Percentiles rank a stretch among this genome's conserved stretches.
phyloP scores from a whole-genome alignment of 2,113 vertebrate species.

The Procapra przewalskii region DNA sequence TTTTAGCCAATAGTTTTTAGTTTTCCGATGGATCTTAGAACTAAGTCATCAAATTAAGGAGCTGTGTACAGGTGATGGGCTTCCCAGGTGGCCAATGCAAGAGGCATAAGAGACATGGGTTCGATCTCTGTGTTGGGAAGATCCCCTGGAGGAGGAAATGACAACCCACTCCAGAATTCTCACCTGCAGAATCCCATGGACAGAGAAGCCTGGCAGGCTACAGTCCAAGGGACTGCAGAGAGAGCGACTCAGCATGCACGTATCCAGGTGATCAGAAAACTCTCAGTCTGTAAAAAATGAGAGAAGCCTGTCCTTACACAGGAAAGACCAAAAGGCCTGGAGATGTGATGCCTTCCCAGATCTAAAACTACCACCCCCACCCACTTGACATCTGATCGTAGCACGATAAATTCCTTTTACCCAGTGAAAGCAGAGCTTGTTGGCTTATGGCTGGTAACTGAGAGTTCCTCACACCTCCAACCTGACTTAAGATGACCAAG shows the following conservation, averaged over 20 bases:
- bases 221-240: not conserved
- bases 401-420: conserved; percentile 9
- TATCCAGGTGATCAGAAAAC: not conserved
- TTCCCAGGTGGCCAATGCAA: not conserved
- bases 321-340: not conserved
- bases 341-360: not conserved
- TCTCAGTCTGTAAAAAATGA: not conserved
- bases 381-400: not conserved
- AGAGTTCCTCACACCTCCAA: conserved; percentile 9
- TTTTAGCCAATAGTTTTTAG: not conserved
- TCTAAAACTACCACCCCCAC: not conserved
- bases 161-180: not conserved
- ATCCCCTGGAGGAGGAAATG: not conserved
- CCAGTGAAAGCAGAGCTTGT: not conserved
- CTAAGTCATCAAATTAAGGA: not conserved
- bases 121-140: not conserved
- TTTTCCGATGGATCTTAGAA: conserved; percentile 9
- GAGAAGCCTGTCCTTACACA: not conserved
- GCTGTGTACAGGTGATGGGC: not conserved
- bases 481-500: not conserved
- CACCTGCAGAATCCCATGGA: not conserved
- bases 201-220: not conserved
- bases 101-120: not conserved
- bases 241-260: not conserved
- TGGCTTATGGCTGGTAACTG: not conserved